These are phyloP conservation scores for Peromyscus eremicus DNA, from an alignment of 2,797 vertebrate species.

Conservation along the genomic window DNA sequence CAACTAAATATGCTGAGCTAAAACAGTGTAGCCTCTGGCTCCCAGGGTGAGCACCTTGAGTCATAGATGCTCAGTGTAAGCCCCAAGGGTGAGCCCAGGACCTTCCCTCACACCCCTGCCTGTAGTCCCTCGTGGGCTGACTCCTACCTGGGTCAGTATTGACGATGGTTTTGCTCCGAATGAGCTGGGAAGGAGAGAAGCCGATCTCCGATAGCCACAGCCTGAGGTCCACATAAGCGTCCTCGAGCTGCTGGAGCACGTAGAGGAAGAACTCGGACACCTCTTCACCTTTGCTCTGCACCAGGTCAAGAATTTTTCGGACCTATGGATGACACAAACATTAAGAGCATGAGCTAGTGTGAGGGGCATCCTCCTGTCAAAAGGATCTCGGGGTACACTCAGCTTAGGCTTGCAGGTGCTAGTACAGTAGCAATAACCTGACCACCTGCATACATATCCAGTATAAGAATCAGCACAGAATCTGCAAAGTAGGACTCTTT, in stretches of 20 bases:
- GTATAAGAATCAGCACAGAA: neutral
- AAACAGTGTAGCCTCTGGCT: neutral
- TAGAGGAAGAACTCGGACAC: conserved; percentile 93
- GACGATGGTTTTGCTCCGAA: conserved; percentile 88
- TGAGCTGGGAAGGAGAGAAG: conserved; percentile 89
- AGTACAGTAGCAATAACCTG: too few relatives aligned
- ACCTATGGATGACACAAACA: conserved; percentile 87
- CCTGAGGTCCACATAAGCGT: conserved; percentile 94
- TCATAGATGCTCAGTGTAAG: neutral
- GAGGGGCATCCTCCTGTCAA: neutral
- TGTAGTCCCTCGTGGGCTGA: fast-evolving
- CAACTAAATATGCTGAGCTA: neutral
- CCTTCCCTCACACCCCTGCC: neutral
- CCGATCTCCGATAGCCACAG: conserved; percentile 93
- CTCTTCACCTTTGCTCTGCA: conserved; percentile 97
- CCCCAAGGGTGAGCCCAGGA: neutral
- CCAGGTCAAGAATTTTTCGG: conserved; percentile 95
- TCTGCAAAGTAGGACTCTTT: neutral
- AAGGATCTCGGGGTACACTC: neutral
- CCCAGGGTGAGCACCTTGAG: neutral
- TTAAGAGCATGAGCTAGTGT: neutral
- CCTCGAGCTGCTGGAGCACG: conserved; percentile 92
- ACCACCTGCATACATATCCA: neutral
- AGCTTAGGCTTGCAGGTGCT: neutral
- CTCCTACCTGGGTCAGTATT: conserved; percentile 96